Percentiles rank a stretch among this genome's conserved stretches.
Conservation (phyloP, 2,888 invertebrate genomes). For the Machimus rusticus region DNA sequence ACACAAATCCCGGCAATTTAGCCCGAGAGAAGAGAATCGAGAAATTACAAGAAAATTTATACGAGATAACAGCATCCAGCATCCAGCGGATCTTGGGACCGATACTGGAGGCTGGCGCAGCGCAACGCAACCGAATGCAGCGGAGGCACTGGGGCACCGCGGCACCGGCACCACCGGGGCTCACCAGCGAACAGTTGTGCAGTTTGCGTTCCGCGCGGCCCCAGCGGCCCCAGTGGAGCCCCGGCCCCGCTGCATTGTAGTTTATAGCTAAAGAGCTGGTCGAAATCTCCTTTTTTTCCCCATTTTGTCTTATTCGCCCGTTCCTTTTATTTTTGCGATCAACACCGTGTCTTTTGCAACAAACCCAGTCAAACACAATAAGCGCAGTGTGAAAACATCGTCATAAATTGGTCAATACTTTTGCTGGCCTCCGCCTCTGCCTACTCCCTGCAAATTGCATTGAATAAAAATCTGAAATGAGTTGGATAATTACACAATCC, state of each 20-base stretch:
- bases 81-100: slow-evolving; percentile 32
- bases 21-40: slow-evolving; percentile 42
- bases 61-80: slow-evolving; percentile 33
- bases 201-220: neutral
- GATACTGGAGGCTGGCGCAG: slow-evolving; percentile 20
- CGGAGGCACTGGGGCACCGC: neutral
- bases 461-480: slow-evolving; percentile 40
- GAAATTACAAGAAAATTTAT: slow-evolving; percentile 43
- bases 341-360: slow-evolving; percentile 41
- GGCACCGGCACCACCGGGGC: neutral
- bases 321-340: slow-evolving; percentile 32
- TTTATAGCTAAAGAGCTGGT: slow-evolving; percentile 17
- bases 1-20: slow-evolving; percentile 42
- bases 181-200: slow-evolving; percentile 25
- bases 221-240: neutral
- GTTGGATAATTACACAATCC: slow-evolving; percentile 40
- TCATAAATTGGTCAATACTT: slow-evolving; percentile 46
- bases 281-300: slow-evolving; percentile 18
- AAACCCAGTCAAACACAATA: slow-evolving; percentile 38
- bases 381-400: slow-evolving; percentile 45
- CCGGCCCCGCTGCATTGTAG: neutral
- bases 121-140: slow-evolving; percentile 1
- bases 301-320: slow-evolving; percentile 22
- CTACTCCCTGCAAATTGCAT: slow-evolving; percentile 37
- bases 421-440: slow-evolving; percentile 43